Evolutionary conservation across 1,140 invertebrate species (phyloP), one percentile per base, ranked within the genome.

Genomic region (Drosophila jambulina): DNA sequence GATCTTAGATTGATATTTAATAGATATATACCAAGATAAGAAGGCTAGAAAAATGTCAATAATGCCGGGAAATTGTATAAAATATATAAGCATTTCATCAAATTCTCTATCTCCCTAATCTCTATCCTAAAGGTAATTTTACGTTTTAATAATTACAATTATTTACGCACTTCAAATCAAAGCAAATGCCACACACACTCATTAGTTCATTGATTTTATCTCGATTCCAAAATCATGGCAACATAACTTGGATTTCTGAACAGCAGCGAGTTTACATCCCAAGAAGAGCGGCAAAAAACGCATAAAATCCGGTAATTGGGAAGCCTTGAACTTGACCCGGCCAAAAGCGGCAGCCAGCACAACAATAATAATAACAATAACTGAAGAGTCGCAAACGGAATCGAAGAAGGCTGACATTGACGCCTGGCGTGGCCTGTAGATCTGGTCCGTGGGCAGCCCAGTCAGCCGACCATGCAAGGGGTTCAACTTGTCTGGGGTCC

Each of bases 251-350:
- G 36, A 62, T 59, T 57, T 36, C 19, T 25, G n/a, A 34, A 42
- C 46, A 29, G 4, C 32, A 57, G 34, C 64, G 1, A 42, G 15
- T 15, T 13, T 21, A 17, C 29, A 49, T 36, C 19, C 51, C 9
- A 15, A 40, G 43, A 45, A 38, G 38, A 45, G 79, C 75, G 69
- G 62, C 75, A 76, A 74, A 56, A 74, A 87, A 87, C 84, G 77
- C 84, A 88, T 88, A 87, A 87, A 90, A 80, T 61, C 80, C 54
- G 63, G 60, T 70, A 80, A 84, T 72, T 84, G 85, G 78, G 82
- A 90, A 90, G 85, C 85, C 85, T 90, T 90, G 85, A 90, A 90
- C 85, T 90, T 90, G 85, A 90, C 85, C 85, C 71, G 78, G 64
- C 67, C 64, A 69, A 56, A 57, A 53, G 40, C 65, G 71, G 61